Base-by-base conservation (phyloP, 2,113 vertebrate genomes). In the Callionymus lyra region DNA sequence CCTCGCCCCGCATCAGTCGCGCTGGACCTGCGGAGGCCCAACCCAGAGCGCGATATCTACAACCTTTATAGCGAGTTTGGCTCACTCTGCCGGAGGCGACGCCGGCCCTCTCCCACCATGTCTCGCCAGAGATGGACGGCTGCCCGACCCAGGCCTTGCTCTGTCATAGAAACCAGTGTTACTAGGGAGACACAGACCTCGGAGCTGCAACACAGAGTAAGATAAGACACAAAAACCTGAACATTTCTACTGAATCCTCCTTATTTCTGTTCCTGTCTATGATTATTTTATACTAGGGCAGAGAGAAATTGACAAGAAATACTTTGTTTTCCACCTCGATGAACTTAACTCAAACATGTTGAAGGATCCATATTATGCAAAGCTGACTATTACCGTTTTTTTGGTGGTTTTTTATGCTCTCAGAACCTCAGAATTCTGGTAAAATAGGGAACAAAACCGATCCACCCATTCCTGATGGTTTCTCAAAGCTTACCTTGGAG, bases 111-210 rank as follows among this genome's bases (percentile, higher is more conserved):
- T 47, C 42, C 76, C 58, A 38, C 34, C 52, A 38, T 57, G 59
- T 68, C 60, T 5, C 65, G 63, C 39, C 63, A 47, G 53, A 67
- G 74, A 56, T 16, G 58, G 72, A 63, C 1, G 45, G 44, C 59
- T 34, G 63, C 65, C 10, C 70, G 70, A 57, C 18, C 68, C 70
- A 68, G 81, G 68, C 81, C 81, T 14, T 69, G 63, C 63, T 83
- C 81, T 37, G 78, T 81, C 74, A 80, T 81, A 76, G 78, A 80
- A 62, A 71, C 68, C 65, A 66, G 76, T 60, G 70, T 75, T 55
- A 65, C 74, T 74, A 75, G 62, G 65, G 76, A 78, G 74, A 68
- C 46, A 6, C 70, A 75, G 51, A 56, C 78, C 49, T 63, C 31
- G 64, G 76, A 75, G 67, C 53, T 68, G 56, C 67, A 75, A 41